Evolutionary conservation across 2,797 vertebrate species (phyloP), one percentile per base, ranked within the genome.

Genomic region (Molossus molossus): DNA sequence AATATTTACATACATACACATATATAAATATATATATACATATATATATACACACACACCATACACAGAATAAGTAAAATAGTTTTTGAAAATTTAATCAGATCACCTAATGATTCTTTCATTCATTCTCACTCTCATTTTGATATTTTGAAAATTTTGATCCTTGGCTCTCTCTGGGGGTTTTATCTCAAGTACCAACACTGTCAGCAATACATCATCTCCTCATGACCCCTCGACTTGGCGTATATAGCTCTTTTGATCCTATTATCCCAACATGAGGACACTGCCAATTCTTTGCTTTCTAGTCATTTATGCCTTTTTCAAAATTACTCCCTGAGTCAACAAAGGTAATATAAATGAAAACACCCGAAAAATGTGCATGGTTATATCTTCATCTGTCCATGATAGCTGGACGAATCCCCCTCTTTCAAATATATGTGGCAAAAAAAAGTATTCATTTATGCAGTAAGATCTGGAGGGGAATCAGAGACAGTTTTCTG

Each of bases 51-150:
- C 6, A 67, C 25, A 7, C 6, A 73, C 4, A 45, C 9, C 6
- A 23, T 23, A 76, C 13, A 69, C 12, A 80, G 64, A 7, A 69
- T 29, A 60, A 93, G 23, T 33, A 62, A 72, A 75, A 53, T 6
- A 48, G 15, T 76, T 82, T 92, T 45, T 33, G 53, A 77, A 94
- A 60, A 25, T 77, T 65, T 67, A 72, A 64, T 73, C 62, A 29
- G 6, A 73, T 80, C 23, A 9, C 37, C 8, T 81, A 33, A 14
- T 67, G 48, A 75, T 57, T 86, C 48, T 65, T 90, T 91, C 33
- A 65, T n/a, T 88, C 33, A 67, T 73, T 84, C 15, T 14, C 55
- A 65, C 14, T 81, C 12, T 87, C 15, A 37, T 65, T 82, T 48
- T 82, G 67, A 76, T 62, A 40, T 75, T 92, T 69, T 57, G 3